These are phyloP conservation scores for Standfussiana lucernea DNA, from an alignment of 2,888 invertebrate genomes.

Conservation along the genomic window DNA sequence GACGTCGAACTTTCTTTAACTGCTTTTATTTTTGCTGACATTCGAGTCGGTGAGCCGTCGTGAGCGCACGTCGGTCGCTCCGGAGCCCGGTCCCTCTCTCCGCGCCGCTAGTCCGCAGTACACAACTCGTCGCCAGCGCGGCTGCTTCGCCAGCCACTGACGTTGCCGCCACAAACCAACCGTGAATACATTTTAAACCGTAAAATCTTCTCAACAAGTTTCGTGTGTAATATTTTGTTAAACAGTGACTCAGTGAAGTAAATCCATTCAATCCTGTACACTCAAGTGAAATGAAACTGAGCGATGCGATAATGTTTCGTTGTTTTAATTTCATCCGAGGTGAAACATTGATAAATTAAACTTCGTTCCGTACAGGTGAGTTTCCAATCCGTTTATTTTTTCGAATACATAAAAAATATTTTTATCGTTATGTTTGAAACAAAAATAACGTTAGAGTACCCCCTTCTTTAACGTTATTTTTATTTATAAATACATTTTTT, in stretches of 20 bases:
- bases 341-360: constrained; percentile 71
- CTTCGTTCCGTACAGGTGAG: constrained; percentile 69
- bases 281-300: constrained; percentile 82
- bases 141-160: constrained; percentile 68
- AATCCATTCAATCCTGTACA: constrained; percentile 68
- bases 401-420: not conserved
- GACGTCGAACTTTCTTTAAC: constrained; percentile 87
- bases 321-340: constrained; percentile 77
- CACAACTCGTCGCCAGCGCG: constrained; percentile 67
- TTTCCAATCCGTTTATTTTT: constrained; percentile 35
- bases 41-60: constrained; percentile 76
- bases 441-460: too few species aligned
- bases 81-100: constrained; percentile 40
- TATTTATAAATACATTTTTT: constrained; percentile 3
- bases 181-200: constrained; percentile 80
- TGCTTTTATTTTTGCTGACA: constrained; percentile 80
- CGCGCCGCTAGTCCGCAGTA: constrained; percentile 40
- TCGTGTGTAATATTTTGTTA: constrained; percentile 71
- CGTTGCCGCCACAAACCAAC: constrained; percentile 77
- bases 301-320: constrained; percentile 81
- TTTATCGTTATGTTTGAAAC: not conserved
- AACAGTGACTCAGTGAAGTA: constrained; percentile 76
- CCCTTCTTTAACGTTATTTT: constrained; percentile 16
- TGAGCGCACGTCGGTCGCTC: constrained; percentile 80
- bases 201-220: constrained; percentile 73